These are phyloP conservation scores for Drosophila leontia DNA, from an alignment of 1,140 invertebrate species.

Conservation along the genomic window DNA sequence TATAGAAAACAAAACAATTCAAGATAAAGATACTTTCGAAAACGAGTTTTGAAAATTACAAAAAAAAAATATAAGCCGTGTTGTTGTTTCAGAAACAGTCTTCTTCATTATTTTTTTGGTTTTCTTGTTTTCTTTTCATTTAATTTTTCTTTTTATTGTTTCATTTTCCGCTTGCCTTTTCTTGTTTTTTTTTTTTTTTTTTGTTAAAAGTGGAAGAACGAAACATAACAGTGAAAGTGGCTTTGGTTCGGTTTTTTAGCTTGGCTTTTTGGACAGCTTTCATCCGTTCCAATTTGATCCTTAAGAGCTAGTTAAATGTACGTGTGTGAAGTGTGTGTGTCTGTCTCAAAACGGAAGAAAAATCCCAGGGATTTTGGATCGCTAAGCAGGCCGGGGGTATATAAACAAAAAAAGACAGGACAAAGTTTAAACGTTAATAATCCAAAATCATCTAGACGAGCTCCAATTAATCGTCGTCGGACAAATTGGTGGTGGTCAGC, in stretches of 20 bases:
- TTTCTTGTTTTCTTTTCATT: conserved; percentile 5
- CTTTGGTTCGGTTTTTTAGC: conserved; percentile 36
- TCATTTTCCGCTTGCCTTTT: conserved; percentile 34
- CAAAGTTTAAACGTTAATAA: not conserved
- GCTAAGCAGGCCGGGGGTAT: conserved; percentile 1
- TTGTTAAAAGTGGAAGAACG: conserved; percentile 7
- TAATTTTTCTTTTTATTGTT: conserved; percentile 37
- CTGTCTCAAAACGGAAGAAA: conserved; percentile 13
- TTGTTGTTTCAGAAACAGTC: conserved; percentile 70
- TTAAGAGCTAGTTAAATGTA: conserved; percentile 10
- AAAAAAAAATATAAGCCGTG: conserved; percentile 6
- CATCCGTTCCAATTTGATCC: conserved; percentile 18
- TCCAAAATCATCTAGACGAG: conserved; percentile 19
- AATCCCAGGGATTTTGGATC: conserved; percentile 10
- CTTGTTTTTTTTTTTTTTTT: conserved; percentile 1
- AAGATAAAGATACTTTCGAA: conserved; percentile 9
- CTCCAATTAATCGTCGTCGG: conserved; percentile 77
- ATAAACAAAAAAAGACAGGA: conserved; percentile 2
- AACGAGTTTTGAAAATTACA: conserved; percentile 25
- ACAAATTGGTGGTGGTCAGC: conserved; percentile 80
- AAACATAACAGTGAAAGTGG: conserved; percentile 71
- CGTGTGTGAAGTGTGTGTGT: conserved; percentile 9
- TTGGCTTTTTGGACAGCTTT: conserved; percentile 40
- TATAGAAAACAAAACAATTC: not conserved
- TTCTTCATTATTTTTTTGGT: conserved; percentile 37